These are phyloP conservation scores for Myzus persicae DNA, from an alignment of 1,140 invertebrate species.

Conservation along the genomic window DNA sequence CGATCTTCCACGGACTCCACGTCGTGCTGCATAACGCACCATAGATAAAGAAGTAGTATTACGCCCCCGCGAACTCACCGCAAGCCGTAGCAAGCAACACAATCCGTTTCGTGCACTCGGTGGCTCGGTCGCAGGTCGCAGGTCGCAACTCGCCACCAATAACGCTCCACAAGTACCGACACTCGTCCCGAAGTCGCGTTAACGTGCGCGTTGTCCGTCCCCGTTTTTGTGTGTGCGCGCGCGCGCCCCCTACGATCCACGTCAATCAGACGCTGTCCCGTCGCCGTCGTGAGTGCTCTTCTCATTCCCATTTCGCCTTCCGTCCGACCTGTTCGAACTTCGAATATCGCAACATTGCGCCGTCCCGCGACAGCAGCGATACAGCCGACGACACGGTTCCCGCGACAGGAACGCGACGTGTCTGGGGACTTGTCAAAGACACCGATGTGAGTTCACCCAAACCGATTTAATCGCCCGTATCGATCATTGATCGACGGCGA, in stretches of 20 bases:
- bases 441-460: conserved; percentile 20
- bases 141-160: not conserved
- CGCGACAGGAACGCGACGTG: not conserved
- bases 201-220: not conserved
- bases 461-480: not conserved
- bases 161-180: not conserved
- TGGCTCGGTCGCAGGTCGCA: not conserved
- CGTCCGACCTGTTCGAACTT: not conserved
- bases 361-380: not conserved
- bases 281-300: not conserved
- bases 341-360: conserved; percentile 46
- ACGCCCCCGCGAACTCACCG: no score
- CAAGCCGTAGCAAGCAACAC: not conserved
- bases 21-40: not conserved
- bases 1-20: not conserved
- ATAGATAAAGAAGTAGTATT: not conserved
- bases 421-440: conserved; percentile 48
- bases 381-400: conserved; percentile 38
- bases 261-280: not conserved
- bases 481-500: not conserved
- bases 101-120: not conserved
- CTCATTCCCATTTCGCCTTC: not conserved
- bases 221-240: not conserved
- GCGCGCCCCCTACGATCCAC: not conserved
- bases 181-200: not conserved